Percentiles rank a stretch among this genome's conserved stretches.
Evolutionary conservation across 2,888 invertebrate genomes (phyloP).

Genomic region (Oegoconia quadripuncta): DNA sequence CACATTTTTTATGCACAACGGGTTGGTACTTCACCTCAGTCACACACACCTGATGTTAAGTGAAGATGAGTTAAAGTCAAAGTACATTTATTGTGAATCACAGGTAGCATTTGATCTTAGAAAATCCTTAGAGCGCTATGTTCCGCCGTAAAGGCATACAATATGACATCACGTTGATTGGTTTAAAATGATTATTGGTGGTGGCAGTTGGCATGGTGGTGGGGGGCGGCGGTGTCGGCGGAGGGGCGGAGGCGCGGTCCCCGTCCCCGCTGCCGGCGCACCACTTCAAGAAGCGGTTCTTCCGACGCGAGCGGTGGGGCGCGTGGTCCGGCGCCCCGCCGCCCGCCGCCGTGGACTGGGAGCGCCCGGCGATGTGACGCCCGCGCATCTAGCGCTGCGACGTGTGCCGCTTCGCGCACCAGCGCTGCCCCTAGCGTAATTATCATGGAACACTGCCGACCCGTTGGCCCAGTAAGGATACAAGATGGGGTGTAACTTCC

Average conservation of each 20-base stretch:
- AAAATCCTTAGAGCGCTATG: too few species aligned
- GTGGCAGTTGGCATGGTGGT: slow-evolving; percentile 48
- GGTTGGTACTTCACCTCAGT: too few species aligned
- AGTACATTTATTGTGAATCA: too few species aligned
- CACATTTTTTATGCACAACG: too few species aligned
- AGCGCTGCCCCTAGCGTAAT: slow-evolving; percentile 27
- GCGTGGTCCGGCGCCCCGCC: slow-evolving; percentile 67
- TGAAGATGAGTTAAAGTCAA: too few species aligned
- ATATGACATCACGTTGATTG: too few species aligned
- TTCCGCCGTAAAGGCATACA: too few species aligned
- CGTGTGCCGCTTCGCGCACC: slow-evolving; percentile 27
- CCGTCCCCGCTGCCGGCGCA: slow-evolving; percentile 58
- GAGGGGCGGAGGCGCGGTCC: slow-evolving; percentile 43
- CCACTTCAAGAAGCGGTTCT: slow-evolving; percentile 92
- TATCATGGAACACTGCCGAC: slow-evolving; percentile 25
- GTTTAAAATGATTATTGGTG: neutral
- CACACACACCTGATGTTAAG: too few species aligned
- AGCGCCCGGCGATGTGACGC: slow-evolving; percentile 73
- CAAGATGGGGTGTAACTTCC: too few species aligned
- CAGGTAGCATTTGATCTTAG: too few species aligned
- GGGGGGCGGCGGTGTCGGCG: slow-evolving; percentile 45
- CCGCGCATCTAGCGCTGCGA: slow-evolving; percentile 42
- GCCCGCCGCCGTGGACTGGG: slow-evolving; percentile 66
- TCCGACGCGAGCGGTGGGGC: slow-evolving; percentile 86
- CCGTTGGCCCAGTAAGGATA: too few species aligned